Conservation (phyloP, 2,888 invertebrate species). For the Phaonia tiefii region DNA sequence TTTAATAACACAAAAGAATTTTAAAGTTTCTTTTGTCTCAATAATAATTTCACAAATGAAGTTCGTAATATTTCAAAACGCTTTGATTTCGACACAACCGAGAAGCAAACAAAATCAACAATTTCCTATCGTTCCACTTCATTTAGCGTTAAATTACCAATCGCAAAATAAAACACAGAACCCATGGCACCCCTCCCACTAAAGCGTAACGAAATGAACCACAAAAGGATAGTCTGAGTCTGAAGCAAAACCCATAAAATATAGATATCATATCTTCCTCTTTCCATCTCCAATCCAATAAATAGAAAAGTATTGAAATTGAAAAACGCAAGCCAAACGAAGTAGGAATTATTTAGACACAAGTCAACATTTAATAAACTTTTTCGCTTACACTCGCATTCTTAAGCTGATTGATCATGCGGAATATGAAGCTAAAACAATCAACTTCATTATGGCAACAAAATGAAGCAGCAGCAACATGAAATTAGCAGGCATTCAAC, state of each 20-base stretch:
- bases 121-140: constrained; percentile 65
- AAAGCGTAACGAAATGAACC: not conserved
- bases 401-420: constrained; percentile 22
- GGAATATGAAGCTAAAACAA: constrained; percentile 41
- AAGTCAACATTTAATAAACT: constrained; percentile 56
- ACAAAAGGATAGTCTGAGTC: too few species aligned
- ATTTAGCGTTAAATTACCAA: constrained; percentile 67
- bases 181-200: too few species aligned
- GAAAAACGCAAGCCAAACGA: not conserved
- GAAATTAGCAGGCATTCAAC: not conserved
- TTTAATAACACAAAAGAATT: too few species aligned
- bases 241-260: too few species aligned
- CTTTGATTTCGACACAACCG: too few species aligned
- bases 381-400: constrained; percentile 30
- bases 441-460: constrained; percentile 42
- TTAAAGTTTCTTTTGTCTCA: too few species aligned
- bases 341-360: constrained; percentile 14
- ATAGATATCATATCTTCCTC: too few species aligned
- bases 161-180: constrained; percentile 20
- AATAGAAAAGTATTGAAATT: too few species aligned
- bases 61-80: too few species aligned
- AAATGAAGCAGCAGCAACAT: constrained; percentile 11
- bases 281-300: too few species aligned
- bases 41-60: too few species aligned
- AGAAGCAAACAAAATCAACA: constrained; percentile 29